Percentiles rank a stretch among this genome's conserved stretches.
Conservation (phyloP, 2,797 vertebrate genomes). For the Sebastes glaucus region DNA sequence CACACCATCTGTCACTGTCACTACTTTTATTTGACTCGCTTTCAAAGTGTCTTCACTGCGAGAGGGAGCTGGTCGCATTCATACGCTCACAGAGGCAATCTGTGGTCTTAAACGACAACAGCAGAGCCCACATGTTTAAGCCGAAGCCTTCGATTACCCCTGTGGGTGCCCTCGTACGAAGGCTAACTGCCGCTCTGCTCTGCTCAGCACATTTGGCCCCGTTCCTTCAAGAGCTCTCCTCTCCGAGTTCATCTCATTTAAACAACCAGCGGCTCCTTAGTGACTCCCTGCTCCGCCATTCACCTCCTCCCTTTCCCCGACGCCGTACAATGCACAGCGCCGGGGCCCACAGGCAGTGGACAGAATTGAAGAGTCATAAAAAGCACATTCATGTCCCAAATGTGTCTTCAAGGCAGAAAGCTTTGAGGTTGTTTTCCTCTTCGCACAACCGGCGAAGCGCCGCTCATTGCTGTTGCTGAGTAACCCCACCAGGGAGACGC, state of each 20-base stretch:
- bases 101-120: conserved; percentile 56
- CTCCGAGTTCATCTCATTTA: conserved; percentile 65
- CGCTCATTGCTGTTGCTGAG: conserved; percentile 62
- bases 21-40: conserved; percentile 64
- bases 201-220: conserved; percentile 69
- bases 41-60: conserved; percentile 44
- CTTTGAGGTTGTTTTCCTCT: conserved; percentile 48
- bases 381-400: conserved; percentile 71
- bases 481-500: conserved; percentile 41
- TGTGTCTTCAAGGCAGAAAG: conserved; percentile 67
- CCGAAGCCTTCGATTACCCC: conserved; percentile 58
- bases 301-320: conserved; percentile 41
- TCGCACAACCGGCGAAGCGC: conserved; percentile 46
- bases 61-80: conserved; percentile 34
- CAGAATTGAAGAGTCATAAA: conserved; percentile 78
- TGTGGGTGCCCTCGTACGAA: conserved; percentile 41
- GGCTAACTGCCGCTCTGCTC: conserved; percentile 70
- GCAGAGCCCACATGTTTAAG: conserved; percentile 58
- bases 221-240: conserved; percentile 58
- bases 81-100: conserved; percentile 40
- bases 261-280: conserved; percentile 61
- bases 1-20: conserved; percentile 67
- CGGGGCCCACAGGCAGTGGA: conserved; percentile 58
- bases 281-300: conserved; percentile 52
- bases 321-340: conserved; percentile 56